These are phyloP conservation scores for Molossus molossus DNA, from an alignment of 2,797 vertebrate species.

Conservation along the genomic window DNA sequence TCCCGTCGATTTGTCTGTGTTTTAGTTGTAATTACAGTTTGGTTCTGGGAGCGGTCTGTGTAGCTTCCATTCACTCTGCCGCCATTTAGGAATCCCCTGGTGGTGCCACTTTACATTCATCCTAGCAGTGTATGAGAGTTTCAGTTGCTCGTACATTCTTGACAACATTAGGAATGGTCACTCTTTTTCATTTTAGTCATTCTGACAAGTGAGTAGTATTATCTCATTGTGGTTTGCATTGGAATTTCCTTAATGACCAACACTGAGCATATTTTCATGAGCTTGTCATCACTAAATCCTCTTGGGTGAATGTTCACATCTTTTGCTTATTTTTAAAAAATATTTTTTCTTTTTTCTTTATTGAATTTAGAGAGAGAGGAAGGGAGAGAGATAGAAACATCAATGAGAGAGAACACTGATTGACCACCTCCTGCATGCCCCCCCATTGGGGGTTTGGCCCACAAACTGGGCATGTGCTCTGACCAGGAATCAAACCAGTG, in stretches of 20 bases:
- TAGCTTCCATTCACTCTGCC: too few relatives aligned
- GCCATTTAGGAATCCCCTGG: too few relatives aligned
- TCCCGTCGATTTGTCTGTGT: too few relatives aligned
- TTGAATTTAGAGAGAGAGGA: too few relatives aligned
- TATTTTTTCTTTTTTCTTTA: background rate
- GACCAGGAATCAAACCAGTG: too few relatives aligned
- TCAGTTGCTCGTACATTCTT: background rate
- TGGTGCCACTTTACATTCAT: background rate
- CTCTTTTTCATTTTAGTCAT: constrained; percentile 40
- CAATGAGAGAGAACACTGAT: too few relatives aligned
- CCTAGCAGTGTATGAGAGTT: background rate
- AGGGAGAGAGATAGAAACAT: too few relatives aligned
- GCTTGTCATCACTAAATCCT: constrained; percentile 16
- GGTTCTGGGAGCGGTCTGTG: too few relatives aligned
- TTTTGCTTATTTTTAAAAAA: constrained; percentile 46
- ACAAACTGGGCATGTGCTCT: too few relatives aligned
- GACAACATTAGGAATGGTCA: background rate
- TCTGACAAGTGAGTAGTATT: background rate
- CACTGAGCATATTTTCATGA: constrained; percentile 20
- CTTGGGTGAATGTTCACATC: constrained; percentile 56
- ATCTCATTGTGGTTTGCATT: background rate
- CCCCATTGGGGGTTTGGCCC: too few relatives aligned
- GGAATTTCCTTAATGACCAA: constrained; percentile 24
- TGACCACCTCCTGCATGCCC: too few relatives aligned
- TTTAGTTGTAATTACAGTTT: too few relatives aligned